These are phyloP conservation scores for Henricia sp. DNA, from an alignment of 53 echinoderm and acorn worm genomes.

Conservation along the genomic window DNA sequence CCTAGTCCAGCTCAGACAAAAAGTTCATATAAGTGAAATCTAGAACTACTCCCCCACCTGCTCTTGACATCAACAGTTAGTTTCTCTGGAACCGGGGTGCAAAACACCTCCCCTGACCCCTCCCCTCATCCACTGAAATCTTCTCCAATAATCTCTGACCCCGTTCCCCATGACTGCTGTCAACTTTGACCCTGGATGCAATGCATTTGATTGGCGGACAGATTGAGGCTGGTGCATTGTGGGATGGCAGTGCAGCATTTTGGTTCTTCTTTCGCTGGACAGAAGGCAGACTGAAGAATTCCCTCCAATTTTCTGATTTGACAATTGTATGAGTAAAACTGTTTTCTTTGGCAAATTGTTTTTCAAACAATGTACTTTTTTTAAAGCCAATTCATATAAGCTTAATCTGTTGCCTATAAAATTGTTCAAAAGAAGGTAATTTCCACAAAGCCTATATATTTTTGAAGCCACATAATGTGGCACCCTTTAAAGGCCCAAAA, in stretches of 20 bases:
- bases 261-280: slow-evolving; percentile 45
- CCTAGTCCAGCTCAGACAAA: neutral
- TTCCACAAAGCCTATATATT: too few relatives aligned
- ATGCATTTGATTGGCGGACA: slow-evolving; percentile 69
- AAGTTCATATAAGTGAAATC: neutral
- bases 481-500: neutral
- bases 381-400: too few relatives aligned
- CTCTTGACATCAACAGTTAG: slow-evolving; percentile 21
- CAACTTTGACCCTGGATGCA: slow-evolving; percentile 53
- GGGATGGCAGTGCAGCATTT: slow-evolving; percentile 17
- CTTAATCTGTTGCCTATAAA: too few relatives aligned
- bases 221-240: neutral
- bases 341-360: too few relatives aligned
- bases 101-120: slow-evolving; percentile 43
- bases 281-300: slow-evolving; percentile 66
- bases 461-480: too few relatives aligned
- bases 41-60: slow-evolving; percentile 14
- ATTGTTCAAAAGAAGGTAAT: too few relatives aligned
- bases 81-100: slow-evolving; percentile 31
- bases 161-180: slow-evolving; percentile 53
- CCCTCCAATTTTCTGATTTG: slow-evolving; percentile 62
- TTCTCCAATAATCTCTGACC: slow-evolving; percentile 68
- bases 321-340: neutral
- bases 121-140: slow-evolving; percentile 46
- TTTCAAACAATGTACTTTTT: too few relatives aligned